Evolutionary conservation across 2,797 vertebrate species (phyloP), one percentile per base, ranked within the genome.

Genomic region (Sebastes jordani): DNA sequence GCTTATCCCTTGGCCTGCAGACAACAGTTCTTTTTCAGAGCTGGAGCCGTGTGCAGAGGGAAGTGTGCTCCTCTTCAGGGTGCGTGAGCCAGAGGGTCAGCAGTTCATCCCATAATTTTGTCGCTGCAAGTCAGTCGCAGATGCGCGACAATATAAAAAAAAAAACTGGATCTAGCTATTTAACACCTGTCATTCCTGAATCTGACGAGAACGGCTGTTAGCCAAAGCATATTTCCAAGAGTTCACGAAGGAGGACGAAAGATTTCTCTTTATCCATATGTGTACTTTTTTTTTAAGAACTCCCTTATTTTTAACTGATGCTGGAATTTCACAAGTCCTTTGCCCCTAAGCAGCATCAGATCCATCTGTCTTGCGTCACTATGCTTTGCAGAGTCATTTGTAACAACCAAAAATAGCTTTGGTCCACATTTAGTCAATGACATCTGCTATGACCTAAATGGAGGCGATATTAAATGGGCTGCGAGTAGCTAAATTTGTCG

Each of bases 1-100:
- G 89, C 87, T 91, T 93, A 93, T 94, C 91, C 93, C 74, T 80
- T 86, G 88, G 90, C 90, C 90, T 84, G 85, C 92, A 93, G 91
- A 91, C 89, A 91, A 88, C 85, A 83, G 75, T 90, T 87, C 81
- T 89, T 84, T 91, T 93, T 89, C 82, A 85, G 80, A 91, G 80
- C 82, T 18, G 27, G 18, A 81, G 80, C 74, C 2, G 7, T 73
- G 63, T 79, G 68, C 72, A 64, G 38, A 77, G 68, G 68, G 27
- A 59, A 29, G 84, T 66, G 74, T 76, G 73, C 79, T 85, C 61
- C 74, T 87, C 72, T 80, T 81, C 4, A 34, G 85, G 84, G 78
- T 71, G 80, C 11, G 7, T 79, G 61, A 92, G 86, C 83, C 81
- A 83, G 46, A 82, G 90, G 93, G 91, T 90, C 92, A 89, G 83